phyloP scores from a whole-genome alignment of 2,797 vertebrate genomes.

The Spinus pinus region DNA sequence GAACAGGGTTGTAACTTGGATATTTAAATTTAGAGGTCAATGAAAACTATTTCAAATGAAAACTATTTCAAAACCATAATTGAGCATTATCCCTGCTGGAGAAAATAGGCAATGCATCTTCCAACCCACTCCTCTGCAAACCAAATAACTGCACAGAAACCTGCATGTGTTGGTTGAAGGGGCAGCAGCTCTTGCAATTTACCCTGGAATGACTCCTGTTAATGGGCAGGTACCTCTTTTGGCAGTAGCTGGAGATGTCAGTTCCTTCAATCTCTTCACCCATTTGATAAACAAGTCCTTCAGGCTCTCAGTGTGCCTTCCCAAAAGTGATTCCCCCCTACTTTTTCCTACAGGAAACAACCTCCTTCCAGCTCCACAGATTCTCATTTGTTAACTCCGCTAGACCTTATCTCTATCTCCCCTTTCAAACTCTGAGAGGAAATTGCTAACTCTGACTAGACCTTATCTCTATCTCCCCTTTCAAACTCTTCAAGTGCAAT shows the following conservation, averaged over 20 bases:
- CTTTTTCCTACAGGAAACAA: neutral
- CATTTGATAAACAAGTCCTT: neutral
- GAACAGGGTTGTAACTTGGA: neutral
- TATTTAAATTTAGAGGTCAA: neutral
- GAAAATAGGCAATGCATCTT: neutral
- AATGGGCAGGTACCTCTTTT: neutral
- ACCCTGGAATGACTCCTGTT: neutral
- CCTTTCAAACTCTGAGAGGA: neutral
- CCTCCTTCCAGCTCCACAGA: neutral
- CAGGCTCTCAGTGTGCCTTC: neutral
- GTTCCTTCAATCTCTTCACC: neutral
- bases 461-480: neutral
- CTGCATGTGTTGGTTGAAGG: neutral
- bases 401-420: neutral
- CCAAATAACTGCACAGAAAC: neutral
- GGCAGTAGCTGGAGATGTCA: rapidly evolving
- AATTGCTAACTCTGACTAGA: neutral
- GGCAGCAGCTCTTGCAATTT: neutral
- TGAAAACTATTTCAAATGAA: neutral
- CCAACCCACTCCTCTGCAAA: neutral
- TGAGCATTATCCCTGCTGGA: neutral
- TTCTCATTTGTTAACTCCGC: neutral
- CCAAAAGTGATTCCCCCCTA: neutral
- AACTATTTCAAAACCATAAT: neutral
- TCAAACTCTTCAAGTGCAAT: neutral